These are phyloP conservation scores for Porites divaricata DNA, from an alignment of 92 coral and sea anemone species.

Conservation along the genomic window DNA sequence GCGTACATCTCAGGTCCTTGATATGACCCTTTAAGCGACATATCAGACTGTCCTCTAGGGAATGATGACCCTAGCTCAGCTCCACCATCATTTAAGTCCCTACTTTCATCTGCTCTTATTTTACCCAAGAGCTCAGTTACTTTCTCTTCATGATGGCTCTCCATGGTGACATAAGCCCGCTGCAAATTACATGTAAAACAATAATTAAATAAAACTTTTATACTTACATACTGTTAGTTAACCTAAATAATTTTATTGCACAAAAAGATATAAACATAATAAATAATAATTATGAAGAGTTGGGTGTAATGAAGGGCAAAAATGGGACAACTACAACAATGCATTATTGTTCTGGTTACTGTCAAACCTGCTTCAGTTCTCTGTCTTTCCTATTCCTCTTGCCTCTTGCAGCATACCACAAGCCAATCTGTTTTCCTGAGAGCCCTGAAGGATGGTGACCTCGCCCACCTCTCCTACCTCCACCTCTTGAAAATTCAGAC, in stretches of 20 bases:
- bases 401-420: constrained; percentile 77
- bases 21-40: neutral
- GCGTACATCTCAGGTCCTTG: neutral
- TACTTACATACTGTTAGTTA: no score
- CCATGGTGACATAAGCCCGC: constrained; percentile 88
- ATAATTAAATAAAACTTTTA: no score
- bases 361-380: constrained; percentile 71
- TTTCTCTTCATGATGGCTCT: constrained; percentile 73
- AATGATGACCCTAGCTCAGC: constrained; percentile 18
- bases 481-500: constrained; percentile 22
- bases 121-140: constrained; percentile 64
- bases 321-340: neutral
- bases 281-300: no score
- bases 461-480: constrained; percentile 46
- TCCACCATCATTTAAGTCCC: neutral
- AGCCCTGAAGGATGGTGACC: constrained; percentile 83
- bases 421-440: constrained; percentile 80
- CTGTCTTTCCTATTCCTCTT: constrained; percentile 57
- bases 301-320: no score
- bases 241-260: no score
- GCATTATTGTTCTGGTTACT: neutral
- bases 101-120: constrained; percentile 34
- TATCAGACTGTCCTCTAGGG: neutral
- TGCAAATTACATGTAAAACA: neutral
- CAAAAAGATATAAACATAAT: no score